Evolutionary conservation across 35 echinoderm and acorn worm genomes (phyloP), one percentile per base, ranked within the genome.

Genomic region (Holothuria glaberrima): DNA sequence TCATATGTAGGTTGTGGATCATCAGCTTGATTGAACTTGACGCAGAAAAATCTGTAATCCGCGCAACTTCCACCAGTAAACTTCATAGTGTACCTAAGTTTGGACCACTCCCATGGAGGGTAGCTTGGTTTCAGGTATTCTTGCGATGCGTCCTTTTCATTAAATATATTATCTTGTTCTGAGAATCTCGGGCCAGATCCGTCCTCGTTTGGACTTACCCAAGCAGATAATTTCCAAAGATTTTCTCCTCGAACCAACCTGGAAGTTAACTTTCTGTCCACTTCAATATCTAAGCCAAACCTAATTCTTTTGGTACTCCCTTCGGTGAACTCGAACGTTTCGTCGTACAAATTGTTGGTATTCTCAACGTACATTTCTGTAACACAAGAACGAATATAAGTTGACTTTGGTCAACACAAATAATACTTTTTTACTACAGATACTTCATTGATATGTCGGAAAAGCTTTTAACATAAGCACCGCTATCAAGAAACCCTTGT

Each of bases 191-290:
- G 19, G 21, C 85, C 85, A 14, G 85, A 87, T 13, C 85, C 85
- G 50, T 87, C 85, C 30, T 28, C 60, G 16, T 67, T 87, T 32
- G 61, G n/a, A 71, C 85, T 87, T 67, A 87, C 63, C 85, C 85
- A 87, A 35, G 60, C 85, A 35, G 59, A 45, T 18, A 87, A 33
- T 71, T 87, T 87, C 85, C 85, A 87, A 87, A 87, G 85, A 28
- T 71, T 87, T 27, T 87, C 65, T 7, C 85, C 85, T 26, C 41
- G 22, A 27, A 87, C 85, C 10, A 45, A 12, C 46, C 85, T 67
- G n/a, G 85, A 71, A 44, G 85, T 87, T 71, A 87, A 48, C 26
- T 48, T 46, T 69, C 54, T 69, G 33, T 46, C 44, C 10, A 87
- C 85, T 67, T 30, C 85, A 25, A 87, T 50, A 31, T 87, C 61